phyloP scores from a whole-genome alignment of 1,140 invertebrate genomes.

The Hypsibius dujardini region DNA sequence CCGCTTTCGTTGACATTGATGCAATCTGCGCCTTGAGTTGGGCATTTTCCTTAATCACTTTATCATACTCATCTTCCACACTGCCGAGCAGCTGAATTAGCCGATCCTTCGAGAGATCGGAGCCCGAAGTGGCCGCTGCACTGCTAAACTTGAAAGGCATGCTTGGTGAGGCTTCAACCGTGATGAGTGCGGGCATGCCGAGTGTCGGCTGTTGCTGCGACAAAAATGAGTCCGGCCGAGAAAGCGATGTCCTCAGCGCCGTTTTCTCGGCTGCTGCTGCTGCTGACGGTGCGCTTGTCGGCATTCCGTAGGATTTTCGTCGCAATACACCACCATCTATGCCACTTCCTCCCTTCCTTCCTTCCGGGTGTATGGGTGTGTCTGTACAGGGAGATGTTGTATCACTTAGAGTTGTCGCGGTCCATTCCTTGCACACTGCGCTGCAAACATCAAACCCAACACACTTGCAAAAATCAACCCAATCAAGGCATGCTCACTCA shows the following conservation, averaged over 20 bases:
- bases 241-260: not conserved
- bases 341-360: too few relatives aligned
- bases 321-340: not conserved
- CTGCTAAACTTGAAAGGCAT: not conserved
- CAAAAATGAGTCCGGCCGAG: not conserved
- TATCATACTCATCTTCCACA: slow-evolving; percentile 10
- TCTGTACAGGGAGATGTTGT: too few relatives aligned
- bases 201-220: not conserved
- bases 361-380: too few relatives aligned
- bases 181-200: not conserved
- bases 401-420: too few relatives aligned
- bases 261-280: not conserved
- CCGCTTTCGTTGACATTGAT: not conserved
- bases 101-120: not conserved
- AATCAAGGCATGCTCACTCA: too few relatives aligned
- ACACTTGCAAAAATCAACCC: too few relatives aligned
- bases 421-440: too few relatives aligned
- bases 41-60: slow-evolving; percentile 16
- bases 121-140: not conserved
- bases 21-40: not conserved
- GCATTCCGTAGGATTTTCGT: not conserved
- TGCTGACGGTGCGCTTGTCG: not conserved
- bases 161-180: not conserved
- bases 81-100: not conserved
- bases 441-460: too few relatives aligned